Percentiles rank a stretch among this genome's conserved stretches.
These are phyloP conservation scores for Rhegmatorhina hoffmannsi DNA, from an alignment of 2,113 vertebrate species.

Conservation along the genomic window DNA sequence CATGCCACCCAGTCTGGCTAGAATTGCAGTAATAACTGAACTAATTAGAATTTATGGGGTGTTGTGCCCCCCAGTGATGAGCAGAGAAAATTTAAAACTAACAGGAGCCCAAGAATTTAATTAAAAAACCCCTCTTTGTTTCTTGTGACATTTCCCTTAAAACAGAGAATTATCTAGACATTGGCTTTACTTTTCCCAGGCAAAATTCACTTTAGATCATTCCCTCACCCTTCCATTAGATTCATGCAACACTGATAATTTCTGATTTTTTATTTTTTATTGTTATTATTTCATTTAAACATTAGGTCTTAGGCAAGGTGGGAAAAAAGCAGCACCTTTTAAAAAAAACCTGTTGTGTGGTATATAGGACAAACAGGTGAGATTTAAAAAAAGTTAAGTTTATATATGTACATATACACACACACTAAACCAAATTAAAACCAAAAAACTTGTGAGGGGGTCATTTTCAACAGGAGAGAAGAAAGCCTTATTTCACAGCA, in stretches of 20 bases:
- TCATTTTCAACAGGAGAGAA: constrained; percentile 30
- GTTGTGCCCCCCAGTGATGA: not conserved
- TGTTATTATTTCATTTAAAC: constrained; percentile 71
- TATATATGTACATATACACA: constrained; percentile 68
- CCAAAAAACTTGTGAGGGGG: constrained; percentile 9
- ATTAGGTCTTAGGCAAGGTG: constrained; percentile 50
- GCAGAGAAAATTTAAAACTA: not conserved
- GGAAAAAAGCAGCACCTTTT: constrained; percentile 72
- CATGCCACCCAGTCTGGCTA: not conserved
- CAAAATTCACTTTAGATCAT: not conserved
- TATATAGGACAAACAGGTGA: constrained; percentile 72
- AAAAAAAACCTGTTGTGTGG: constrained; percentile 56
- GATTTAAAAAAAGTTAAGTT: constrained; percentile 67
- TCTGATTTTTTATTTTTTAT: constrained; percentile 36
- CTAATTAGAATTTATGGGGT: not conserved
- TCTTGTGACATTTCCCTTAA: not conserved
- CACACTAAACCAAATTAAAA: constrained; percentile 66
- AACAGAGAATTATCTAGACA: not conserved
- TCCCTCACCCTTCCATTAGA: not conserved
- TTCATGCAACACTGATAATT: not conserved
- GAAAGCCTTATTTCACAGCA: constrained; percentile 68
- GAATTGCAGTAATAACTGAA: not conserved
- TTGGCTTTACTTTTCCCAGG: not conserved
- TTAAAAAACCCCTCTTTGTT: not conserved
- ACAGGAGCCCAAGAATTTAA: not conserved